Base-by-base conservation (phyloP, 1,140 invertebrate species). In the Alviniconcha marisindica region DNA sequence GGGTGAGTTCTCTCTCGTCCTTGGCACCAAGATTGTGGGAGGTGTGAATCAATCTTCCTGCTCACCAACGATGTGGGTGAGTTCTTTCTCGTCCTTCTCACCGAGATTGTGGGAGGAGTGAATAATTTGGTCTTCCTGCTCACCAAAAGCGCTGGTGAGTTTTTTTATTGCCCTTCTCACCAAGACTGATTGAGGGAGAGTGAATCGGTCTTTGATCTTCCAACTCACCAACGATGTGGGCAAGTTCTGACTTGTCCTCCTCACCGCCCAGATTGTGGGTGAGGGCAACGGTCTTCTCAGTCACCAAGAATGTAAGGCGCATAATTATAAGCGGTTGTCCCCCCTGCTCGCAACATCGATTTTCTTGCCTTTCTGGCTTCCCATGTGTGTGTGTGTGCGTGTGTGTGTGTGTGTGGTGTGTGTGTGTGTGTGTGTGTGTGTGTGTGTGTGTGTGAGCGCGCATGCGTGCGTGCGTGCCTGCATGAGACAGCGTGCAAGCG, bases 21-120 rank as follows among this genome's bases (percentile, higher is more conserved):
- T n/a, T n/a, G n/a, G n/a, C n/a, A n/a, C n/a, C n/a, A n/a, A n/a
- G n/a, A n/a, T n/a, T n/a, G n/a, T n/a, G n/a, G n/a, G n/a, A n/a
- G n/a, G n/a, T n/a, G n/a, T n/a, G n/a, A n/a, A n/a, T n/a, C n/a
- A n/a, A n/a, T 60, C 21, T 86, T 51, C 33, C 40, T 82, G 24
- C 79, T 86, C 10, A 36, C 85, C 33, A 79, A 69, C 28, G 83
- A 86, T 54, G 51, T 84, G 2, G 66, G 85, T 84, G 44, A 48
- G 44, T 48, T 48, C 44, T 48, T 48, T 18, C 18, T 48, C 18
- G 18, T n/a, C n/a, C n/a, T n/a, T n/a, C n/a, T n/a, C n/a, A n/a
- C n/a, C n/a, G n/a, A n/a, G n/a, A n/a, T n/a, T n/a, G n/a, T n/a
- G n/a, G n/a, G n/a, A n/a, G n/a, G n/a, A n/a, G n/a, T n/a, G n/a